Evolutionary conservation across 2,888 invertebrate species (phyloP), one percentile per base, ranked within the genome.

Genomic region (Protodeltote pygarga): DNA sequence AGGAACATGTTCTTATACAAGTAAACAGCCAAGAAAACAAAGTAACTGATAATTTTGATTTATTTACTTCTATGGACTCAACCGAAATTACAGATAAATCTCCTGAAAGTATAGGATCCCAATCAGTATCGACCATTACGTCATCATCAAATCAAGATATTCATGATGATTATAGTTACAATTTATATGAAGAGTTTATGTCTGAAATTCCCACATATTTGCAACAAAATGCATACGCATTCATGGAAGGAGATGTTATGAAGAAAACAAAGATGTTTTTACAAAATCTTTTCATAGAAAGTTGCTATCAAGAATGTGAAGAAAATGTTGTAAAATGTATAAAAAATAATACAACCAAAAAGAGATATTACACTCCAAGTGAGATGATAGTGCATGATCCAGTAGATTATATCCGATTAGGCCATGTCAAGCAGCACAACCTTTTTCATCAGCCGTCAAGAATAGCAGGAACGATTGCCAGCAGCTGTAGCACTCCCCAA

Each of bases 151-250:
- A 66, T 23, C 65, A 31, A 33, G 50, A 50, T 28, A 21, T 50
- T n/a, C 46, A 60, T 8, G 64, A 59, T 32, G 63, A 65, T 29
- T 45, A 61, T 34, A 59, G 57, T 25, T 63, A 75, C 41, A 64
- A 64, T 44, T 54, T 79, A 4, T 87, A 83, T 63, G 69, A 80
- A 55, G 75, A 83, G 24, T 78, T 87, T 57, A 79, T 85, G 66
- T 61, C 77, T 28, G 70, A 79, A 37, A 74, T 86, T 14, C 77
- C 85, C 9, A 49, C 52, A 8, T 76, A 78, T 52, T 41, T 87
- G 5, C 64, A 65, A 46, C 67, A 66, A 21, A 71, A 72, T 46
- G 62, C 73, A n/a, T n/a, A n/a, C 19, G 75, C 77, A 21, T 53
- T 79, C 24, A 47, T 73, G 3, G 68, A 71, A 41, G 75, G 75